Percentiles rank a stretch among this genome's conserved stretches.
Conservation (phyloP, 1,140 invertebrate genomes). For the Planococcus citri region DNA sequence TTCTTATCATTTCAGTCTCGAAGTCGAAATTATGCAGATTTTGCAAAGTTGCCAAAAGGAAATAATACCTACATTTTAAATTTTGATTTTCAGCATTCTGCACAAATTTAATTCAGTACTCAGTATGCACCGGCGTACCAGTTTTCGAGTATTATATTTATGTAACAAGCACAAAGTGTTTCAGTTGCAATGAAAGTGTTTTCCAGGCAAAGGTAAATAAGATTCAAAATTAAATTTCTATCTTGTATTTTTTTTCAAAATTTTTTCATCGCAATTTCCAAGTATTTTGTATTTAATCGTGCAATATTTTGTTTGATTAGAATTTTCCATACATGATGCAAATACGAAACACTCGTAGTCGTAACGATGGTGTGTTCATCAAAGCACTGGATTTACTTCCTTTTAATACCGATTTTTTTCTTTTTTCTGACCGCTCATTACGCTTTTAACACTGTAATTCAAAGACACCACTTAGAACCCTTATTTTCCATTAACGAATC, state of each 20-base stretch:
- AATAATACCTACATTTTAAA: no score
- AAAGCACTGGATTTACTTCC: not conserved
- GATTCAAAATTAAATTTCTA: no score
- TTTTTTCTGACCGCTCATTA: constrained; percentile 1
- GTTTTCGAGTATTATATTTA: no score
- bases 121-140: no score
- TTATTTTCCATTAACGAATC: not conserved
- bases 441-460: not conserved
- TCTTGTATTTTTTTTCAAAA: not conserved
- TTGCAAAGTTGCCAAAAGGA: no score
- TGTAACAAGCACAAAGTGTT: not conserved
- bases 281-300: not conserved
- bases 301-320: not conserved
- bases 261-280: not conserved
- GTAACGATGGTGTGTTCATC: not conserved
- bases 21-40: no score
- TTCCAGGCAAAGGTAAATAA: not conserved
- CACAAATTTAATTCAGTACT: no score
- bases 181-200: not conserved
- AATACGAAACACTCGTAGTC: not conserved
- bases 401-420: not conserved
- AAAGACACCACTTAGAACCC: not conserved
- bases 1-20: no score
- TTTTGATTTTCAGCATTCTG: no score
- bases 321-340: not conserved